Evolutionary conservation across 2,797 vertebrate species (phyloP).

Genomic region (Emys orbicularis): DNA sequence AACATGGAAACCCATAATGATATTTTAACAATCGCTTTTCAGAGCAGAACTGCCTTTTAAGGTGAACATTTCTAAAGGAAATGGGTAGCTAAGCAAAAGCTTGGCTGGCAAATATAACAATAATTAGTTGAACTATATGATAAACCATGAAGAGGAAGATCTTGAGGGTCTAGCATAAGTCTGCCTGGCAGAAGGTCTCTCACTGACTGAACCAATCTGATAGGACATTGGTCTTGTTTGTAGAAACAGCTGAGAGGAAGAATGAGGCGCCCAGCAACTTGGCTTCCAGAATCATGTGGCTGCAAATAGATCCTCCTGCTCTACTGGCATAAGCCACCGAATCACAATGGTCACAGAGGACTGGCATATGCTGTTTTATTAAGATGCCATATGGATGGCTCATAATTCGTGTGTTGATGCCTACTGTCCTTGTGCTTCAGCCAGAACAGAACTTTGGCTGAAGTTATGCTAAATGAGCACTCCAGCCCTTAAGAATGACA

Average conservation of each 20-base stretch:
- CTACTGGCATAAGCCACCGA: not conserved
- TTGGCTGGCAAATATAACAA: accelerated
- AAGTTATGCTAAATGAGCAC: not conserved
- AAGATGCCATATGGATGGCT: not conserved
- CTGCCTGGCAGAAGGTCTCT: not conserved
- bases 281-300: not conserved
- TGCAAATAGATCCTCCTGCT: not conserved
- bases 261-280: not conserved
- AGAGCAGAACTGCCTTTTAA: not conserved
- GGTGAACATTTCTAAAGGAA: not conserved
- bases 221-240: not conserved
- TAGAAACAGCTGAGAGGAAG: not conserved
- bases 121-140: not conserved
- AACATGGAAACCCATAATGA: not conserved
- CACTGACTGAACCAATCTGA: not conserved
- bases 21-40: accelerated
- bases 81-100: not conserved
- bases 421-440: not conserved
- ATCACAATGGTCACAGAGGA: not conserved
- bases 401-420: not conserved
- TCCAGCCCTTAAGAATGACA: not conserved
- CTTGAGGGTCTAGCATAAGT: not conserved
- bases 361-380: not conserved
- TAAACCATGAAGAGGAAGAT: not conserved
- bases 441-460: not conserved